Conservation (phyloP, 2,113 vertebrate genomes). For the Notothenia coriiceps region DNA sequence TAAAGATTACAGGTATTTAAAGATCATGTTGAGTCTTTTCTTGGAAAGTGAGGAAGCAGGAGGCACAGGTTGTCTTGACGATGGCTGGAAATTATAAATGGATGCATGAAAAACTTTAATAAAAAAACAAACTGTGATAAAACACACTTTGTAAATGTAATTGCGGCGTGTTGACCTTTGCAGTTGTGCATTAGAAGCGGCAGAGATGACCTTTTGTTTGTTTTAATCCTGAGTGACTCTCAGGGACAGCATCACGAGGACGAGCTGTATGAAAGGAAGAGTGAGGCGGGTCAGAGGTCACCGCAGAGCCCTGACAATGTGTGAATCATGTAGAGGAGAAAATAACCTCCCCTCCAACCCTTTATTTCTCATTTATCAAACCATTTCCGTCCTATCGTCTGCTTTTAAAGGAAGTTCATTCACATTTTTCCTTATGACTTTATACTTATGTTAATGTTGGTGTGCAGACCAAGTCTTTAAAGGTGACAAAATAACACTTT, state of each 20-base stretch:
- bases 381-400: not conserved
- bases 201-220: constrained; percentile 19
- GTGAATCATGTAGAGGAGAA: constrained; percentile 24
- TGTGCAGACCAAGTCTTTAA: not conserved
- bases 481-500: not conserved
- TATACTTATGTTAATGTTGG: not conserved
- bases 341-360: not conserved
- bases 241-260: not conserved
- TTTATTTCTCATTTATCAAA: constrained; percentile 2
- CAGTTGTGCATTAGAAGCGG: constrained; percentile 9
- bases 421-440: not conserved
- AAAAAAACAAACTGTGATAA: no score
- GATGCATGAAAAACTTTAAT: no score
- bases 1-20: no score
- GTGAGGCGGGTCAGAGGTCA: constrained; percentile 35
- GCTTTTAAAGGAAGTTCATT: not conserved
- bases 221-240: constrained; percentile 33
- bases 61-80: no score
- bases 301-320: not conserved
- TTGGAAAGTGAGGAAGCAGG: no score
- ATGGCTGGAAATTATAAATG: no score
- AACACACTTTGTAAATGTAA: not conserved
- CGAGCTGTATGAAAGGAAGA: not conserved
- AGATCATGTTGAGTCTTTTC: no score
- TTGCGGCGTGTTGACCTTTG: constrained; percentile 13